Base-by-base conservation (phyloP, 2,888 invertebrate genomes). In the Nephrotoma flavescens region DNA sequence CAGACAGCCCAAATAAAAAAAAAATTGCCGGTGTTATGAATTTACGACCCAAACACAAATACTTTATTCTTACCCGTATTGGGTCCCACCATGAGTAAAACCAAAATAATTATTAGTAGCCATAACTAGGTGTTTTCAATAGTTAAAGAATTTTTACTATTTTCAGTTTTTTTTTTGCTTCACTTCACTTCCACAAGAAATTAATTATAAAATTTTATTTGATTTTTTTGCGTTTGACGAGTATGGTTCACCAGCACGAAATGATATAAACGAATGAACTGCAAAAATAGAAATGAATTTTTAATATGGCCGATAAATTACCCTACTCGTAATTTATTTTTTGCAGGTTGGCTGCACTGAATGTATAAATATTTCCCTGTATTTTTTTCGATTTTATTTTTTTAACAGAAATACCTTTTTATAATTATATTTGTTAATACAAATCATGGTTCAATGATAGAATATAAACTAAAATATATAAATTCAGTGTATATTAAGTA, bases 101-200 rank as follows among this genome's bases (percentile, higher is more conserved):
- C 97, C 97, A 92, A 97, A 97, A 94, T 97, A 97, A 94, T 97
- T 97, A 94, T 97, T 97, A 92, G 97, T 95, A 92, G 96, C 96
- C 96, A 96, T 95, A 88, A 84, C 84, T 42, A 31, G 31, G 19
- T 71, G 31, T 71, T 9, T 71, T 71, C 4, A 71, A 71, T 71
- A 31, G 19, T 9, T 57, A 31, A 71, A 31, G 1, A 19, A 31
- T 31, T 31, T 31, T 44, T 44, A 4, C 85, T 44, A 71, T 71
- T 71, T 71, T 31, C 9, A 9, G 6, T 15, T 31, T 71, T 31
- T n/a, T 87, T 88, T 83, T 83, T 86, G 85, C 47, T 87, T 86
- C 87, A 86, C 85, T 71, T 71, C 42, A 57, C 86, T 86, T 45
- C 86, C 86, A 87, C 86, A 83, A 83, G 86, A 86, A 87, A 86